Conservation (phyloP, 1,140 invertebrate genomes). For the Brachystomella parvula region DNA sequence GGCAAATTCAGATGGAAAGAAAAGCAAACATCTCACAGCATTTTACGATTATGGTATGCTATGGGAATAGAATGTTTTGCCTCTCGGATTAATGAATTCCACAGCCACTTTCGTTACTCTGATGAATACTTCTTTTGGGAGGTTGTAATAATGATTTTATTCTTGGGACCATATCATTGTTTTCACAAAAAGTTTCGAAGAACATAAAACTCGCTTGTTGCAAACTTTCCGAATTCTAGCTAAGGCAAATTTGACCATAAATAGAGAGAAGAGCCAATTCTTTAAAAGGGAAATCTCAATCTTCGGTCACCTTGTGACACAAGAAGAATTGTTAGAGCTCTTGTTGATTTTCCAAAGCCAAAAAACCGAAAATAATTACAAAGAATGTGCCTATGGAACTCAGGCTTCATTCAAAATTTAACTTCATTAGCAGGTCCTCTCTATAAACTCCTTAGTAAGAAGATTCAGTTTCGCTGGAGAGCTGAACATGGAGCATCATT, state of each 20-base stretch:
- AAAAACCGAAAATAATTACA: constrained; percentile 30
- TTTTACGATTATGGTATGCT: constrained; percentile 40
- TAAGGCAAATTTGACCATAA: constrained; percentile 44
- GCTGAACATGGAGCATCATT: constrained; percentile 31
- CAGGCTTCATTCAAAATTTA: constrained; percentile 34
- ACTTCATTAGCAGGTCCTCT: constrained; percentile 29
- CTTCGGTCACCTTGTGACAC: constrained; percentile 41
- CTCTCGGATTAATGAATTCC: constrained; percentile 43
- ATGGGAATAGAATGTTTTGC: constrained; percentile 41
- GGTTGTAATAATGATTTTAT: constrained; percentile 29
- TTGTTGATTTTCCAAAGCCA: constrained; percentile 35
- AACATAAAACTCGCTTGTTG: constrained; percentile 43
- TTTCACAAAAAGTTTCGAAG: constrained; percentile 41
- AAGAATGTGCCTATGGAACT: constrained; percentile 37
- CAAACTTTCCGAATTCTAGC: constrained; percentile 42
- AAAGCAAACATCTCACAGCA: constrained; percentile 43
- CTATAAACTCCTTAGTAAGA: constrained; percentile 25
- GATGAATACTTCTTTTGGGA: constrained; percentile 40
- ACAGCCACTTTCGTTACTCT: constrained; percentile 42
- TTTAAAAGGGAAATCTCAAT: constrained; percentile 41
- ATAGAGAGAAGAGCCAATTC: constrained; percentile 45
- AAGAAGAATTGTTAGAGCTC: constrained; percentile 40
- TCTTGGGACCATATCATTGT: constrained; percentile 47
- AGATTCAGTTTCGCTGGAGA: constrained; percentile 13
- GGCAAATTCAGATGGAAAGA: constrained; percentile 43